phyloP scores from a whole-genome alignment of 2,113 vertebrate species.

The Thinocorus orbignyianus region DNA sequence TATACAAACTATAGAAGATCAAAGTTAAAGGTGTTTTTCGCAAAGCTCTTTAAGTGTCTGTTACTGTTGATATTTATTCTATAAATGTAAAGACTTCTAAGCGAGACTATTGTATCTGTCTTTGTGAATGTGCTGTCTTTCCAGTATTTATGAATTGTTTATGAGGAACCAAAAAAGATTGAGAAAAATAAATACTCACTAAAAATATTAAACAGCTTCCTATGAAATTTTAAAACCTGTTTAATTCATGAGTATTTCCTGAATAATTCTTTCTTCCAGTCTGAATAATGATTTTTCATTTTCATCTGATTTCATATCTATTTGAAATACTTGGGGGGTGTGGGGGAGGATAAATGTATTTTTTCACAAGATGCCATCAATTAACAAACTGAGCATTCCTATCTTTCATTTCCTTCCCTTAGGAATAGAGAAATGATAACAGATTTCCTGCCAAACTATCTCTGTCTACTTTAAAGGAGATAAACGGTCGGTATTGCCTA shows the following conservation, averaged over 20 bases:
- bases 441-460: constrained; percentile 60
- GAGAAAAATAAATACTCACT: constrained; percentile 25
- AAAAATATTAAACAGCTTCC: constrained; percentile 32
- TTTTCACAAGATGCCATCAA: constrained; percentile 9
- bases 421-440: constrained; percentile 42
- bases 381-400: constrained; percentile 29
- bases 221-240: constrained; percentile 31
- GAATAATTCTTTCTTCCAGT: constrained; percentile 12
- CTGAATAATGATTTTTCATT: constrained; percentile 22
- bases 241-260: constrained; percentile 33
- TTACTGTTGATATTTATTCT: constrained; percentile 25
- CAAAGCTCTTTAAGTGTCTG: constrained; percentile 36
- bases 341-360: neutral
- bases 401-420: constrained; percentile 27
- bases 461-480: constrained; percentile 60
- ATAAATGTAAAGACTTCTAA: constrained; percentile 41
- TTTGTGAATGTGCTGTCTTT: constrained; percentile 2
- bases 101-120: constrained; percentile 24
- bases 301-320: neutral
- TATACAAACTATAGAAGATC: neutral
- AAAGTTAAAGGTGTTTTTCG: neutral
- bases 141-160: constrained; percentile 36
- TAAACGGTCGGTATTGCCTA: constrained; percentile 27
- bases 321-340: neutral
- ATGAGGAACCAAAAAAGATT: neutral